Conservation (phyloP, 2,113 vertebrate genomes). For the Oreochromis tanganicae region DNA sequence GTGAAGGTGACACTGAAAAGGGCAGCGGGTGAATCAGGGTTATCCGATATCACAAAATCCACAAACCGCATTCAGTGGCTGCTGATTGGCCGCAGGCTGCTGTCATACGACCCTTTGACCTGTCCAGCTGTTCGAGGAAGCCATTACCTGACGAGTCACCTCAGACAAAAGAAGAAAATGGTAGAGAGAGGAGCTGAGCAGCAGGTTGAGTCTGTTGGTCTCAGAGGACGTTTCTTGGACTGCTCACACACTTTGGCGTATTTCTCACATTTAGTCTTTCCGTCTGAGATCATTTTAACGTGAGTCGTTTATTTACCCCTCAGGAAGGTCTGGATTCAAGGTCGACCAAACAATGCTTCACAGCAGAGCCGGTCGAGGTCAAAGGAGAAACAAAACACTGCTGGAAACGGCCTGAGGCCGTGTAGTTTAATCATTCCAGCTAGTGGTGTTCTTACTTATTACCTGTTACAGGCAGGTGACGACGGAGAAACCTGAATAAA, state of each 20-base stretch:
- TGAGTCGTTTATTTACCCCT: neutral
- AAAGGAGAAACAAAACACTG: neutral
- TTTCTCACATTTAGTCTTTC: neutral
- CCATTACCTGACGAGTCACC: slow-evolving; percentile 31
- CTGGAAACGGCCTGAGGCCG: neutral
- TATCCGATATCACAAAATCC: slow-evolving; percentile 27
- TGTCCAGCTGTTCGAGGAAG: slow-evolving; percentile 37
- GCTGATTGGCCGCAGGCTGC: slow-evolving; percentile 4
- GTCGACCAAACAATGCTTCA: neutral
- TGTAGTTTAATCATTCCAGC: neutral
- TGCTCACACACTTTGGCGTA: neutral
- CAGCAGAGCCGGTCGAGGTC: neutral
- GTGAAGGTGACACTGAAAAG: neutral
- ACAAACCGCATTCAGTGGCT: neutral
- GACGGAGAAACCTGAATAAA: neutral
- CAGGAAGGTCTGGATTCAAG: neutral
- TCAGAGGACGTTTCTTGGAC: neutral
- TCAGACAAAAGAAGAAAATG: slow-evolving; percentile 1
- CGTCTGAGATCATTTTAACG: neutral
- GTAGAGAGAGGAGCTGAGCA: neutral
- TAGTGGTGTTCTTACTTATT: neutral
- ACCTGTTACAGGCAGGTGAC: neutral
- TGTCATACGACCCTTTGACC: slow-evolving; percentile 16
- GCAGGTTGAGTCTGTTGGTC: neutral
- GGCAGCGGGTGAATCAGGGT: neutral